Base-by-base conservation (phyloP, 2,113 vertebrate genomes). In the Rostratula benghalensis region DNA sequence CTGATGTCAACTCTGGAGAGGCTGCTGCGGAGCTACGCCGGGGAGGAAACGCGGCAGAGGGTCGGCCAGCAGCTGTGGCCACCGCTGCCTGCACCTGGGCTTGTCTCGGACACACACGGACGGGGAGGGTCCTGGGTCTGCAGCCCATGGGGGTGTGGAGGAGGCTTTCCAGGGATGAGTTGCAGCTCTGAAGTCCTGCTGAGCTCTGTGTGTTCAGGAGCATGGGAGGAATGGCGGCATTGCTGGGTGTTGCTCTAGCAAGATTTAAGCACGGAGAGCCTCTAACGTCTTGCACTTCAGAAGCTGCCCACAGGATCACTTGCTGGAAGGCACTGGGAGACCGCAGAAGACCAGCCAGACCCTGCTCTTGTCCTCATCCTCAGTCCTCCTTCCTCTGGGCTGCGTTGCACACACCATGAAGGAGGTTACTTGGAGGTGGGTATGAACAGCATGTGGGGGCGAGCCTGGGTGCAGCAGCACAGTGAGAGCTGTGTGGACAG, bases 371-470 rank as follows among this genome's bases (percentile, higher is more conserved):
- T 59, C n/a, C 15, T 43, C 5, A 0, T 31, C 63, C 67, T 64
- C 46, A 1, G 19, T 3, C 13, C 33, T 22, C 7, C 14, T 15
- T 7, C 15, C 45, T 37, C 54, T 0, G 11, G 71, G 23, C 24
- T 14, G 39, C 9, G 68, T 1, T 45, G 30, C 59, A 21, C 0
- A 0, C 8, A 3, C 12, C 33, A 22, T 0, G 10, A 23, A 16
- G 51, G 67, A 69, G 25, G 25, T 1, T 43, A 28, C 46, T 6
- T 0, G 4, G 43, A 64, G 48, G 33, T 39, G 60, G 88, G 75
- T 33, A 77, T 10, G 63, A 76, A 51, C 20, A 9, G 2, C 2
- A 8, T 0, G 15, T 0, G 3, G 41, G 1, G 7, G 31, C 46
- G 30, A 51, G 14, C 12, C 8, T 5, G 35, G 43, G 8, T 11